Conservation (phyloP, 2,113 vertebrate genomes). For the Myotis lucifugus region DNA sequence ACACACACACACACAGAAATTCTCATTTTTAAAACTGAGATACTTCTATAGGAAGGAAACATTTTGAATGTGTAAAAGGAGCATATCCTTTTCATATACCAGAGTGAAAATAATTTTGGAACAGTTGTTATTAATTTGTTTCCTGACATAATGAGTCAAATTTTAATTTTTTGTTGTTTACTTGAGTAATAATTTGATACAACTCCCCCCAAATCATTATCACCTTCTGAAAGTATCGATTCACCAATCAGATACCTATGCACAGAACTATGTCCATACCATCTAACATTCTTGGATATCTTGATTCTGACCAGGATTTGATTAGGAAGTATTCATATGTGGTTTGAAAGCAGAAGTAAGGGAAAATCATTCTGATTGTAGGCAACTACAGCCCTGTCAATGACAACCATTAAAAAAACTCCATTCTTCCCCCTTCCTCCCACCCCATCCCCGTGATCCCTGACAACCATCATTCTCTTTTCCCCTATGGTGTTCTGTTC, state of each 20-base stretch:
- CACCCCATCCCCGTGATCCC: fast-evolving
- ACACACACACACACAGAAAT: not conserved
- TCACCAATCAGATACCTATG: not conserved
- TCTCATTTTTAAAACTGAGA: not conserved
- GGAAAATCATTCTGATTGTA: not conserved
- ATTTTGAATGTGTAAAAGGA: not conserved
- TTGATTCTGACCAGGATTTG: not conserved
- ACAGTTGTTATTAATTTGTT: not conserved
- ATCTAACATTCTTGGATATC: not conserved
- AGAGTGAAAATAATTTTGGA: not conserved
- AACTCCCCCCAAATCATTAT: not conserved
- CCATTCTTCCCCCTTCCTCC: not conserved
- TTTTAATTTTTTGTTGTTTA: not conserved
- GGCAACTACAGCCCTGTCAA: fast-evolving
- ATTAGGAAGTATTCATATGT: not conserved
- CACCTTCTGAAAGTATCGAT: not conserved
- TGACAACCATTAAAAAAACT: not conserved
- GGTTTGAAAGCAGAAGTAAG: not conserved
- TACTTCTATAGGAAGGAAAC: not conserved
- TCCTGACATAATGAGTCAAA: not conserved
- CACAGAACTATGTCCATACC: not conserved
- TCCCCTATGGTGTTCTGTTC: constrained; percentile 76
- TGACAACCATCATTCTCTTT: too few species aligned
- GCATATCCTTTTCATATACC: not conserved
- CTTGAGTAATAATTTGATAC: not conserved